Evolutionary conservation across 1,140 invertebrate species (phyloP), one percentile per base, ranked within the genome.

Genomic region (Augochlora pura): DNA sequence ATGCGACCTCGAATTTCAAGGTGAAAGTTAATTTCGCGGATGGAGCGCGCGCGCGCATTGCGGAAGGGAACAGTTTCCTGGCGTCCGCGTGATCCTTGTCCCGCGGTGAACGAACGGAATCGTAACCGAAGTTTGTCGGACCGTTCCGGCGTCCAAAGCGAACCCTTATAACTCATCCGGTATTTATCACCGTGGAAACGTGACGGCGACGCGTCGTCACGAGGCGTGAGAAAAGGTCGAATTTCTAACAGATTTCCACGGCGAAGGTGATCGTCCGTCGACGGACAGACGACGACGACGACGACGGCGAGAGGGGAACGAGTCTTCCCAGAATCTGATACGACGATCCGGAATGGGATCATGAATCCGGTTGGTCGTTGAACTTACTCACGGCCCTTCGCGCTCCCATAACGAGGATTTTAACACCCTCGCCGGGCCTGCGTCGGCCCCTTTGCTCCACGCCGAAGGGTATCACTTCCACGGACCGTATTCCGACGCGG

Each of bases 381-480:
- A 86, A 86, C 80, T 82, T 75, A 68, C 75, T 85, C 80, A 85
- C 76, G 83, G 71, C 39, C 80, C 46, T 77, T 83, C 60, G 76
- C 76, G 21, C 52, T 67, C 64, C 67, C 83, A 70, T 86, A 86
- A 86, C 81, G 84, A 86, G 85, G 65, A 72, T 79, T 86, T 86
- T 86, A 86, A 86, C 85, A 83, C 85, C 85, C 85, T 86, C 85
- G 81, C 83, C n/a, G n/a, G 38, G 21, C 66, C 7, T 21, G 63
- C n/a, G 83, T 73, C 85, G 83, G 85, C 39, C 49, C 49, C 77
- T 86, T 86, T 86, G 84, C 80, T 46, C 23, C 78, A 39, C 21
- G 77, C 82, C 83, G 83, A 82, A 85, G 83, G 68, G 75, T 85
- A 85, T 85, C 83, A 66, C 74, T 84, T 81, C 79, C 82, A 84